Evolutionary conservation across 2,113 vertebrate genomes (phyloP), one percentile per base, ranked within the genome.

Genomic region (Rynchops niger): DNA sequence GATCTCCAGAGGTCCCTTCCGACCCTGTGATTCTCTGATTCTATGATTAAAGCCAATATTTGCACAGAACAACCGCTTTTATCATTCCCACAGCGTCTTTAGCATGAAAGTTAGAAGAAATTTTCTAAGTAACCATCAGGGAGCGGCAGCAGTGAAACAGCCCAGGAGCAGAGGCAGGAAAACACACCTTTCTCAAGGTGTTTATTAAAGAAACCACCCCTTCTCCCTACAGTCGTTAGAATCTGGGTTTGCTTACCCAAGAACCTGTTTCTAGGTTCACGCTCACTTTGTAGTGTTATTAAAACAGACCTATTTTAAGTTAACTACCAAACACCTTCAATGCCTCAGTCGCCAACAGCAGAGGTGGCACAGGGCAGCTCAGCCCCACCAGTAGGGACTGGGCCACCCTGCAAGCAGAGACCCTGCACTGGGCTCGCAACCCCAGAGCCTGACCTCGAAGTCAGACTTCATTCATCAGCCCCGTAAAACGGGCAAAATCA

Each of bases 401-500:
- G 27, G 42, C 52, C 45, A 21, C 26, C 26, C 62, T 11, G 30
- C 11, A 3, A 43, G 32, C 29, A 53, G 12, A 20, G 62, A 6
- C 25, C 3, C 42, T 1, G 59, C 50, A 2, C 59, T 2, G 59
- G 50, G 50, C 70, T 56, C 34, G 4, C 27, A 30, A 29, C 5
- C 63, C 74, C 86, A 12, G 6, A 55, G 65, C 47, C 22, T 17
- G 14, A 36, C 25, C 63, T 36, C 55, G 9, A 40, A 13, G 21
- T 11, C 5, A 23, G 12, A 9, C 22, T 53, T 25, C 5, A 2
- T 3, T 3, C 3, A 4, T 3, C 63, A 23, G 6, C n/a, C 43
- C 43, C 0, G 0, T 12, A 7, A 42, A 67, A 40, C 0, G 4
- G 42, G 71, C 15, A 65, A 58, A 36, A 42, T 5, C 9, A 3